A percentile compares a stretch with the other conserved stretches of the same genome.
Evolutionary conservation across 2,888 invertebrate genomes (phyloP).

Genomic region (Hypena proboscidalis): DNA sequence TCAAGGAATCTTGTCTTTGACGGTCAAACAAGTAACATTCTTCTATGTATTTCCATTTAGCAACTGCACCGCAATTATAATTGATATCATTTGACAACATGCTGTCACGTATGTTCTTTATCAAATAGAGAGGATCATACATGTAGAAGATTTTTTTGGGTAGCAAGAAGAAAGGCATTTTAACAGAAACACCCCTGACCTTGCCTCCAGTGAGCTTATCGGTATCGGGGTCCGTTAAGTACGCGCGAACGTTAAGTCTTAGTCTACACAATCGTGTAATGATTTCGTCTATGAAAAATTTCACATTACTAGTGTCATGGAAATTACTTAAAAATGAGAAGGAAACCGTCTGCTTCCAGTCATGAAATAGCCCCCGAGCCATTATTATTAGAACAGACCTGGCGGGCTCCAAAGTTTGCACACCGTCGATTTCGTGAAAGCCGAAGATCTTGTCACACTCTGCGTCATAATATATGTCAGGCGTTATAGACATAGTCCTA

Average conservation of each 20-base stretch:
- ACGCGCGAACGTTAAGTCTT: constrained; percentile 37
- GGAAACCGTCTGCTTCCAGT: constrained; percentile 33
- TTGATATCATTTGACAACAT: constrained; percentile 10
- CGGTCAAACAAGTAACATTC: constrained; percentile 31
- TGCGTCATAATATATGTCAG: constrained; percentile 30
- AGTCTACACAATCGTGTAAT: constrained; percentile 17
- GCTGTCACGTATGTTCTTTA: constrained; percentile 24
- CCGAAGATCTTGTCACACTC: constrained; percentile 32
- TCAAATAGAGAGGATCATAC: constrained; percentile 32
- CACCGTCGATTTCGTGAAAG: constrained; percentile 32
- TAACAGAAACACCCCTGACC: not conserved
- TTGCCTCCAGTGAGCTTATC: not conserved
- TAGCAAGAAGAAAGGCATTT: constrained; percentile 15
- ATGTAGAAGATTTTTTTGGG: constrained; percentile 32
- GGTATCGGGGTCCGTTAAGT: constrained; percentile 19
- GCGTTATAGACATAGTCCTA: constrained; percentile 16
- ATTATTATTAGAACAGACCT: constrained; percentile 23
- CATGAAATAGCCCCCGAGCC: constrained; percentile 36
- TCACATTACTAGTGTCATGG: constrained; percentile 15
- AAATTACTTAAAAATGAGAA: constrained; percentile 17
- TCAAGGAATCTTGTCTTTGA: constrained; percentile 5
- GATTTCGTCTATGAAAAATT: constrained; percentile 14
- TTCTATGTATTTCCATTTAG: constrained; percentile 32
- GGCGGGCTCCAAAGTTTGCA: constrained; percentile 22
- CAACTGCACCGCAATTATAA: constrained; percentile 4